Base-by-base conservation (phyloP, 2,113 vertebrate species). In the Megaleporinus macrocephalus region DNA sequence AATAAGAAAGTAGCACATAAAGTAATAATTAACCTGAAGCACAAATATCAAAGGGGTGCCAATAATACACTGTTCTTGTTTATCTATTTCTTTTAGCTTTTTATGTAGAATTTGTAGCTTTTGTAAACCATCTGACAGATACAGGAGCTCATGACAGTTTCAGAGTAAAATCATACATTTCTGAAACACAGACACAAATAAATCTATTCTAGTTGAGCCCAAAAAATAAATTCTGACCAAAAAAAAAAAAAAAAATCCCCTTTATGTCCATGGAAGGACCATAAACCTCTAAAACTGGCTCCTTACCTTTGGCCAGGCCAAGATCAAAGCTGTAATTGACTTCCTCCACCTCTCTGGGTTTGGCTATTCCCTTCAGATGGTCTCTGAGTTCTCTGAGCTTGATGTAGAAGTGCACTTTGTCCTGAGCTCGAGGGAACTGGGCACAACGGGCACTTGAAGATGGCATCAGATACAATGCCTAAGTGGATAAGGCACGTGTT, bases 391-490 rank as follows among this genome's bases (percentile, higher is more conserved):
- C 98, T 84, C 95, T 94, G 85, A 99, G 93, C 81, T 98, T 99
- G 89, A 99, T 99, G 88, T 99, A 99, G 89, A 97, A 98, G 92
- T 99, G 98, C 15, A 99, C 98, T 91, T 99, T 99, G 87, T 99
- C 98, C 92, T 99, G 98, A 61, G 98, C 98, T 0, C 97, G 96
- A 22, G 98, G 98, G 85, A 99, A 99, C 93, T 99, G 98, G 57
- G 98, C 98, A 82, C 98, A 99, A 10, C 98, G 95, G 6, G 98
- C 97, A 33, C 98, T 99, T 76, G 98, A 99, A 0, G 98, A 99
- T 0, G 98, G 98, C 98, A 99, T 99, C 82, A 99, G 95, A 0
- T 96, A 99, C 91, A 97, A 94, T 15, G 98, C 95, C 98, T 99
- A 82, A 4, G 41, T n/a, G 30, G 33, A 44, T 24, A n/a, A 13